These are phyloP conservation scores for Pocota personata DNA, from an alignment of 2,888 invertebrate genomes.

Conservation along the genomic window DNA sequence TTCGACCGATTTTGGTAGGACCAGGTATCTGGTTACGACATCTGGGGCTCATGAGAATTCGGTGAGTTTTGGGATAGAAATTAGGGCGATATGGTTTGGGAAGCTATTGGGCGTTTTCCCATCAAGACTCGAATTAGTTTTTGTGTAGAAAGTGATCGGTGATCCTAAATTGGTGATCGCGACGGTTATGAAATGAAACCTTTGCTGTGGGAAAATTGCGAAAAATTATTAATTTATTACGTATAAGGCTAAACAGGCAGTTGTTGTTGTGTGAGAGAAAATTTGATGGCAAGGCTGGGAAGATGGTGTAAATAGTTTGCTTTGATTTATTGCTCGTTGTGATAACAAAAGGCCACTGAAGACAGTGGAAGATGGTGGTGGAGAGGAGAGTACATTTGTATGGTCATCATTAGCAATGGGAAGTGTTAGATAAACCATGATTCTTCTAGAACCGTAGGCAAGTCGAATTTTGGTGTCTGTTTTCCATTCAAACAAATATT, in stretches of 20 bases:
- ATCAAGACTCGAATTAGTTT: slow-evolving; percentile 1
- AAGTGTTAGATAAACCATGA: no score
- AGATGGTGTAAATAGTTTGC: background rate
- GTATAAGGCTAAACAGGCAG: background rate
- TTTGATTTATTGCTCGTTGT: background rate
- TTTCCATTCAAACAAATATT: no score
- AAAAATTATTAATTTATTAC: background rate
- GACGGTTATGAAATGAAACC: background rate
- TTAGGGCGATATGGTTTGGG: background rate
- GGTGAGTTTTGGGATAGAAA: background rate
- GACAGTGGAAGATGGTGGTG: no score
- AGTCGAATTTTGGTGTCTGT: no score
- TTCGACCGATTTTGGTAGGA: slow-evolving; percentile 40
- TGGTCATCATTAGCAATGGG: no score
- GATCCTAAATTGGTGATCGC: background rate
- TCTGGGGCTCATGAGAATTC: slow-evolving; percentile 29
- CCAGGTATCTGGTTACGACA: slow-evolving; percentile 45
- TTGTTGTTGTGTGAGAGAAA: background rate
- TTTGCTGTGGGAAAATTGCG: slow-evolving; percentile 43
- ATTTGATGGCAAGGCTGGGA: background rate
- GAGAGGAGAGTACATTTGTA: no score
- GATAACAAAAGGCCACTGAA: no score
- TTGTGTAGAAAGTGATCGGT: slow-evolving; percentile 19
- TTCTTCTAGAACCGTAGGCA: no score
- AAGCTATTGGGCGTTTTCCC: slow-evolving; percentile 42